These are phyloP conservation scores for Pectinophora gossypiella DNA, from an alignment of 1,140 invertebrate genomes.

Conservation along the genomic window DNA sequence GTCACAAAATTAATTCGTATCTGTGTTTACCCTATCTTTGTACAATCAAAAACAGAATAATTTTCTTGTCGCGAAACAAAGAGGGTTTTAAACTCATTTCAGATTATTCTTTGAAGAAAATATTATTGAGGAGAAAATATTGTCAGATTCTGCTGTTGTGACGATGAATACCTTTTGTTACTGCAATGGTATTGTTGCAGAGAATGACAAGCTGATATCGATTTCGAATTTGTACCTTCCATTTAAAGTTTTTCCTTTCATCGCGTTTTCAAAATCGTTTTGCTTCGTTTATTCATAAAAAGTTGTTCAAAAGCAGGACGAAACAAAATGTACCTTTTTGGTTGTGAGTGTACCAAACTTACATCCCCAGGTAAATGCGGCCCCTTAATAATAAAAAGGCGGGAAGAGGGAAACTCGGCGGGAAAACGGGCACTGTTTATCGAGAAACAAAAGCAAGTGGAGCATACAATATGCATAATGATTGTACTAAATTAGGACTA, in stretches of 20 bases:
- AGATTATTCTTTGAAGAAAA: neutral
- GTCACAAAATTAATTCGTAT: neutral
- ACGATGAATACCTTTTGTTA: neutral
- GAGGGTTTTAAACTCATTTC: neutral
- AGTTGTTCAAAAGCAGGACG: neutral
- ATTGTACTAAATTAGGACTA: slow-evolving; percentile 61
- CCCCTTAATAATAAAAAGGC: slow-evolving; percentile 63
- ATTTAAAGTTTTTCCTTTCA: neutral
- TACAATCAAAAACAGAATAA: slow-evolving; percentile 35
- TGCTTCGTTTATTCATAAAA: neutral
- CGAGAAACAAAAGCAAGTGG: slow-evolving; percentile 54
- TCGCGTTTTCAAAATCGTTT: neutral
- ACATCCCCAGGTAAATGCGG: slow-evolving; percentile 50
- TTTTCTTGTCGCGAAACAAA: slow-evolving; percentile 22
- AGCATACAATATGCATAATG: slow-evolving; percentile 61
- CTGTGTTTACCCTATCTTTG: slow-evolving; percentile 25
- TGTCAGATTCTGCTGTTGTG: neutral
- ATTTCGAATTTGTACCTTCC: neutral
- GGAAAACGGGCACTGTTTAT: slow-evolving; percentile 57
- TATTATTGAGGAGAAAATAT: no score
- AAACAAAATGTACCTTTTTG: slow-evolving; percentile 22
- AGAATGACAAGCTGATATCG: neutral
- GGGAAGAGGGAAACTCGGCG: slow-evolving; percentile 45
- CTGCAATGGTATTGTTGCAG: neutral
- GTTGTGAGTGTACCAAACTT: slow-evolving; percentile 38